These are phyloP conservation scores for Hypocryptadius cinnamomeus DNA, from an alignment of 2,113 vertebrate genomes.

Conservation along the genomic window DNA sequence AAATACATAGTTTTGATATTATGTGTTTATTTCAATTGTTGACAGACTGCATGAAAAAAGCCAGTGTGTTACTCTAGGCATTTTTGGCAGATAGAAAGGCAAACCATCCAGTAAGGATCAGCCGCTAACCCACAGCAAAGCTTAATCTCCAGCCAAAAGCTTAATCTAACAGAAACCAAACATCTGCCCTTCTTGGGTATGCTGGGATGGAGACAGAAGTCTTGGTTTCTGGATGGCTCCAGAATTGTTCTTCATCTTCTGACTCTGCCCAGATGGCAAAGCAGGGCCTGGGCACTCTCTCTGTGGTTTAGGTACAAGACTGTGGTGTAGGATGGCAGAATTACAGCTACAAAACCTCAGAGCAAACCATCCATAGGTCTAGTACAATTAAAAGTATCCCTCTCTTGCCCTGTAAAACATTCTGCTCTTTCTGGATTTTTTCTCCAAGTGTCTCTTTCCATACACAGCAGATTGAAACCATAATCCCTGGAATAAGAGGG, in stretches of 20 bases:
- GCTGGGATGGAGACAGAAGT: background rate
- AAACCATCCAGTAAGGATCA: slow-evolving; percentile 13
- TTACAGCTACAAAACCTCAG: background rate
- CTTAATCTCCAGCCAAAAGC: slow-evolving; percentile 29
- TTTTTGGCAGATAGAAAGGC: background rate
- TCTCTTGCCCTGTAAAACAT: background rate
- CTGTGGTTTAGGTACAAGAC: background rate
- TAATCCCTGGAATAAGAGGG: background rate
- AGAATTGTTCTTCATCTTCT: background rate
- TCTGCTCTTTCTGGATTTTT: slow-evolving; percentile 1
- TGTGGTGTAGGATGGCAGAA: background rate
- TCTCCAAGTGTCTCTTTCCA: background rate
- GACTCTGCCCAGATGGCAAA: background rate
- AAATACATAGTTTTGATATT: background rate
- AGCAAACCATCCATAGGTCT: background rate
- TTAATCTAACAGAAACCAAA: slow-evolving; percentile 41
- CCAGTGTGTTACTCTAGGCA: background rate
- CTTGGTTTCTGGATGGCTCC: background rate
- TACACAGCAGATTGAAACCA: background rate
- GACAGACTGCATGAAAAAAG: background rate
- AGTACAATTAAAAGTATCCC: background rate
- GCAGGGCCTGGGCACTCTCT: background rate
- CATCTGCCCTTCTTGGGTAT: background rate
- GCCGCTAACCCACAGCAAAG: slow-evolving; percentile 25
- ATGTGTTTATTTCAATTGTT: background rate